Base-by-base conservation (phyloP, 2,797 vertebrate genomes). In the Eptatretus atami region DNA sequence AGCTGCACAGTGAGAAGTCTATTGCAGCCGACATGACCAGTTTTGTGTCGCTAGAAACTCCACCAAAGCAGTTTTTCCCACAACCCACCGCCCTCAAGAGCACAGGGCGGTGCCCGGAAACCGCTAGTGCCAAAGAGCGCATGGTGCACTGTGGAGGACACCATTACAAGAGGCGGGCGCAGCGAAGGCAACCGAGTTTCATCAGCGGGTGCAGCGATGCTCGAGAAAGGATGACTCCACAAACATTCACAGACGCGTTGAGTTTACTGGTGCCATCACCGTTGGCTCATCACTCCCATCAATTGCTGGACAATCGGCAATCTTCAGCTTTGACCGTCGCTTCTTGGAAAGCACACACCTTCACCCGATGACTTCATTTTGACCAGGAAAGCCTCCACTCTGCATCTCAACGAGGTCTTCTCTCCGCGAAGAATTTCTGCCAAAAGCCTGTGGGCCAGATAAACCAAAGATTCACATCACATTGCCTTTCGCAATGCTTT, bases 61-160 rank as follows among this genome's bases (percentile, higher is more conserved):
- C 11, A 98, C 77, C 67, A 98, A 72, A 24, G 80, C 79, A 1
- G 87, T 95, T 79, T 98, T 98, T 53, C 92, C n/a, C 86, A 65
- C 84, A 87, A 67, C 92, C 92, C 63, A 90, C 83, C 1, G 87
- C 92, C 90, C 77, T 98, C 88, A 14, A 98, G 73, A 98, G 75
- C 67, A 93, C 80, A 3, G 92, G 79, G 67, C n/a, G n/a, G n/a
- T n/a, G 81, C 70, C 80, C 82, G 0, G 82, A 81, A 60, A 94
- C 81, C 3, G 86, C 83, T 74, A 90, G 69, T 10, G 85, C 86
- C 68, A 98, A 74, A n/a, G 79, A 77, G 65, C 85, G 79, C 68
- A 98, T 80, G 85, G 57, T 73, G 74, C 70, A 81, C 83, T 63
- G 80, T 75, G 52, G 90, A 92, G 65, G 86, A 80, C 66, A 95